Base-by-base conservation (phyloP, 1,140 invertebrate genomes). In the Pogonognathellus flavescens region DNA sequence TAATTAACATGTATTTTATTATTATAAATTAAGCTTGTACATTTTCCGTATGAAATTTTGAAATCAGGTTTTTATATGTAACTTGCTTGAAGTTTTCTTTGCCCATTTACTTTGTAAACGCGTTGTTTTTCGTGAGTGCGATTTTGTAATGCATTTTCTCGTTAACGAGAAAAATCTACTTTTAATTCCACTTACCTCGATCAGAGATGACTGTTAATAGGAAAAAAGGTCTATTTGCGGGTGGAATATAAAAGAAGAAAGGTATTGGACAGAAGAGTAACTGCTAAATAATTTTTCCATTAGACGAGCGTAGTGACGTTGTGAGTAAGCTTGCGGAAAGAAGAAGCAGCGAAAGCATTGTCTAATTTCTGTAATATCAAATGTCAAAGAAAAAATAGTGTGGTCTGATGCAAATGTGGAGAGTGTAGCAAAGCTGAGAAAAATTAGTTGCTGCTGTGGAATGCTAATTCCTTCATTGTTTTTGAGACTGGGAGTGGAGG, bases 321-420 rank as follows among this genome's bases (percentile, higher is more conserved):
- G 10, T 1, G 22, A 14, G 25, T 25, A 25, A 20, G 20, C 14
- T 25, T 55, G 16, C 16, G 22, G 62, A 66, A 13, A 66, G 62
- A 66, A 13, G 22, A 66, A 41, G 31, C 31, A 41, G 31, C 31
- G 6, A 66, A 66, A 66, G 25, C 22, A 25, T 13, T 25, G 62
- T 66, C 70, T 76, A 76, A 76, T 76, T 76, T 76, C 70, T 41
- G 31, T n/a, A 76, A 76, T 76, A 76, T 76, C 70, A 50, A 50
- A 76, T 76, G 70, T 76, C 70, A 76, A 76, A 76, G 70, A 49
- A 18, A 50, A 76, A 76, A 76, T 76, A 76, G 14, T 49, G 70
- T 49, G 70, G 49, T 76, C 70, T 50, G 70, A 76, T 76, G 70
- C 70, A 76, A 76, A 76, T 76, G 31, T 76, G 49, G 20, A 66